Evolutionary conservation across 1,140 invertebrate genomes (phyloP), one percentile per base, ranked within the genome.

Genomic region (Scaptomyza montana): DNA sequence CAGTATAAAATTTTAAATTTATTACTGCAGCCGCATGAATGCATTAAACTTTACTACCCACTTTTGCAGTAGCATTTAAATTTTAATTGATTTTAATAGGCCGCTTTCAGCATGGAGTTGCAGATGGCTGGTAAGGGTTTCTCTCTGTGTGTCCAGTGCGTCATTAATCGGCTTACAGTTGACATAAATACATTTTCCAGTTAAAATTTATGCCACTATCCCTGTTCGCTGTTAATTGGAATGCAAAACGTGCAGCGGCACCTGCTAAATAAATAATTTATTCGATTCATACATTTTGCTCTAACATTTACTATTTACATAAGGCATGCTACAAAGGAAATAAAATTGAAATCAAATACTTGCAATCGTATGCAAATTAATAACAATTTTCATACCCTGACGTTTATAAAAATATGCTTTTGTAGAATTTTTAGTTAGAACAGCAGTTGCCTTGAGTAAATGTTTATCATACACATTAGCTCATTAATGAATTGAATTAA

Each of bases 31-130:
- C 8, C 54, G 72, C 63, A 79, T 79, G 69, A 84, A 84, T 84
- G 67, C 76, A 85, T 84, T 84, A 74, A 84, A 84, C 66, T 77
- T 54, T 54, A 66, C 39, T 41, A 16, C 25, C 60, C 74, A 43
- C 39, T 49, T 49, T 53, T 59, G 66, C 59, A 62, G 43, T 51
- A 25, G 61, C 67, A 70, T 74, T 78, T 63, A 59, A 41, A 63
- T 77, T 84, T 84, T 85, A 84, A 85, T 80, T 85, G 72, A 84
- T 84, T 84, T 84, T 79, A 78, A 82, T 82, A 84, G 80, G 70
- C 60, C 54, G 64, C 45, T 46, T 60, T 57, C 30, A 36, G 33
- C 33, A 36, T 36, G 3, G 8, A 36, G 63, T 43, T 43, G 12
- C 8, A 12, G 36, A 56, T n/a, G 49, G 13, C 57, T 46, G 16